These are phyloP conservation scores for Lutraria rhynchaena DNA, from an alignment of 1,140 invertebrate species.

Conservation along the genomic window DNA sequence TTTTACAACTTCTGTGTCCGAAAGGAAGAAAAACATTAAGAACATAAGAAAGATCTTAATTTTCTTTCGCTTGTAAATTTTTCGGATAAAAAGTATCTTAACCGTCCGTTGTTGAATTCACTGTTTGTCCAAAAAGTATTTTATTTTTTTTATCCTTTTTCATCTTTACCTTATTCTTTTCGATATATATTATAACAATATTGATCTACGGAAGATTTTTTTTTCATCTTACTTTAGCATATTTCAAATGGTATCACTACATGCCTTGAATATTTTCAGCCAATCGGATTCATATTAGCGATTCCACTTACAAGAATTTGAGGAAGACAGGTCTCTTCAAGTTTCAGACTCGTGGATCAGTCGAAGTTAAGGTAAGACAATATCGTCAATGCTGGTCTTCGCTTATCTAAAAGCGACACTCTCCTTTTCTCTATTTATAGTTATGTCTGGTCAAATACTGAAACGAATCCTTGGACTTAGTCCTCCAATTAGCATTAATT, in stretches of 20 bases:
- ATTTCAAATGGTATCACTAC: background rate
- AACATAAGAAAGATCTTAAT: too few relatives aligned
- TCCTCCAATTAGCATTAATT: background rate
- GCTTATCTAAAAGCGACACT: background rate
- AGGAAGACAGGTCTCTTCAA: constrained; percentile 21
- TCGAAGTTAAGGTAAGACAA: constrained; percentile 19
- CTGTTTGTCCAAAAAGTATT: too few relatives aligned
- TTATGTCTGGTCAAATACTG: background rate
- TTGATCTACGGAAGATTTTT: background rate
- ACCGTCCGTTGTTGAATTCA: too few relatives aligned
- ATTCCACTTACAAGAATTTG: constrained; percentile 23
- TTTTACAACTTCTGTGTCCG: too few relatives aligned
- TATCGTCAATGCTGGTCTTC: background rate
- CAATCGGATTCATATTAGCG: constrained; percentile 48
- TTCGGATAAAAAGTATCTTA: too few relatives aligned
- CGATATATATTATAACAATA: background rate
- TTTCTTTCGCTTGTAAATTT: too few relatives aligned
- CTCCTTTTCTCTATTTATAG: background rate
- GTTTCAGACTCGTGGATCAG: constrained; percentile 5
- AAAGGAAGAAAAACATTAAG: too few relatives aligned
- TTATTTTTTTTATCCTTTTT: too few relatives aligned
- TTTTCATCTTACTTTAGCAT: too few relatives aligned
- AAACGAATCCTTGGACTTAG: background rate
- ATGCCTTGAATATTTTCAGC: constrained; percentile 8
- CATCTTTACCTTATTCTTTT: background rate